Evolutionary conservation across 2,797 vertebrate species (phyloP).

Genomic region (Thunnus albacares): DNA sequence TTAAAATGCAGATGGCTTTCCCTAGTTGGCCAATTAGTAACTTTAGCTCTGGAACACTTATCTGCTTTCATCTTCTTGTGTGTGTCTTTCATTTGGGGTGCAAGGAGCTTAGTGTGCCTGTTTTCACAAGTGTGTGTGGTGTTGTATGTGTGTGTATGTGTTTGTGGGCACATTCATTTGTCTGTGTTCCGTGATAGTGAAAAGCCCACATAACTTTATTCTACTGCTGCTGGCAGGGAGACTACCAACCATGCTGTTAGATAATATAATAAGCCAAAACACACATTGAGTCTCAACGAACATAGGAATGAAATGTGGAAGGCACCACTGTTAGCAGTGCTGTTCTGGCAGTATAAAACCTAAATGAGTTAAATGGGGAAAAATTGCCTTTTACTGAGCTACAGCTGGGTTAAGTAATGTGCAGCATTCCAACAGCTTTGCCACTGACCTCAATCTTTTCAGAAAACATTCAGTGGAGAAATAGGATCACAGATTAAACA

Average conservation of each 20-base stretch:
- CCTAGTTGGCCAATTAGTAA: conserved; percentile 87
- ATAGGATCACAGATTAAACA: conserved; percentile 75
- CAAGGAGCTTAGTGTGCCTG: conserved; percentile 53
- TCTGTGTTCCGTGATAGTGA: conserved; percentile 44
- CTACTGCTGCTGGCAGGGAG: conserved; percentile 50
- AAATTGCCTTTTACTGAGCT: conserved; percentile 56
- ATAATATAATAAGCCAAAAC: conserved; percentile 65
- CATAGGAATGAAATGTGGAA: conserved; percentile 51
- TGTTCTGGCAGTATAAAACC: conserved; percentile 46
- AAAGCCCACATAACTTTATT: conserved; percentile 47
- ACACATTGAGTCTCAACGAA: conserved; percentile 37
- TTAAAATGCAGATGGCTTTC: conserved; percentile 84
- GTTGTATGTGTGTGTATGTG: conserved; percentile 23
- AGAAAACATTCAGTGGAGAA: conserved; percentile 75
- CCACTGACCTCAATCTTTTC: conserved; percentile 79
- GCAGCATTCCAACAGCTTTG: conserved; percentile 73
- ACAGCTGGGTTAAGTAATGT: conserved; percentile 69
- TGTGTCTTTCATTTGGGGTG: conserved; percentile 72
- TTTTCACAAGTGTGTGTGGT: conserved; percentile 58
- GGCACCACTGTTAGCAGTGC: conserved; percentile 35
- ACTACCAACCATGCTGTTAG: conserved; percentile 47
- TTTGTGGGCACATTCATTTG: conserved; percentile 39
- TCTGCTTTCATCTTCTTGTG: conserved; percentile 81
- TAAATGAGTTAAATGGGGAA: conserved; percentile 58
- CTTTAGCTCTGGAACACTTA: conserved; percentile 81